Conservation (phyloP, 2,888 invertebrate genomes). For the Drosophila prolongata region DNA sequence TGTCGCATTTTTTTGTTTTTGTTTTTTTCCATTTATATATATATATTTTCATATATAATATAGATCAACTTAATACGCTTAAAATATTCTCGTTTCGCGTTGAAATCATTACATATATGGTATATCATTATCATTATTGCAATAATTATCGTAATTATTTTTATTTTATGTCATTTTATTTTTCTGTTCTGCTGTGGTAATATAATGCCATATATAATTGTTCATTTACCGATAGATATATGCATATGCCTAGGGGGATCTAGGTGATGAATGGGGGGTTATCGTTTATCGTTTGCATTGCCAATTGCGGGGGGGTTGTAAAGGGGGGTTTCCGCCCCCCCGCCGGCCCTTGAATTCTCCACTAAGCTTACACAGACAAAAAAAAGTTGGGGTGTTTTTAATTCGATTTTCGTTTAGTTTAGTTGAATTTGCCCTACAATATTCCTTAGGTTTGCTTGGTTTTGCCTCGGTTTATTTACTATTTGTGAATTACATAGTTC, state of each 20-base stretch:
- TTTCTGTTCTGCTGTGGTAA: conserved; percentile 59
- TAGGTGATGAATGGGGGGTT: conserved; percentile 27
- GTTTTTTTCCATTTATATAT: conserved; percentile 25
- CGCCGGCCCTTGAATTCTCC: conserved; percentile 28
- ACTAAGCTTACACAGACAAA: conserved; percentile 66
- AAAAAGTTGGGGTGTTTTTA: conserved; percentile 47
- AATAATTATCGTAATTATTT: conserved; percentile 52
- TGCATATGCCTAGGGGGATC: conserved; percentile 53
- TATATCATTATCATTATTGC: conserved; percentile 59
- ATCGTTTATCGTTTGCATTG: conserved; percentile 27
- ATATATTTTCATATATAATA: conserved; percentile 26
- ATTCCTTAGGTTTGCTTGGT: conserved; percentile 33
- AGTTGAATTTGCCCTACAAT: conserved; percentile 72
- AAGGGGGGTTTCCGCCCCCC: neutral
- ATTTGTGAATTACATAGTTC: conserved; percentile 72
- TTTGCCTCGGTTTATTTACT: conserved; percentile 57
- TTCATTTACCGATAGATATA: conserved; percentile 51
- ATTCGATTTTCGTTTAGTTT: conserved; percentile 40
- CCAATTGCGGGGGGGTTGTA: neutral
- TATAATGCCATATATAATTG: conserved; percentile 75
- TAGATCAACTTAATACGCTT: conserved; percentile 75
- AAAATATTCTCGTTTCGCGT: conserved; percentile 56
- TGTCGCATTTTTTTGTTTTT: conserved; percentile 27
- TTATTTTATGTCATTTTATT: conserved; percentile 29
- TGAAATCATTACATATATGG: conserved; percentile 61